Base-by-base conservation (phyloP, 1,140 invertebrate genomes). In the Anastatus disparis region DNA sequence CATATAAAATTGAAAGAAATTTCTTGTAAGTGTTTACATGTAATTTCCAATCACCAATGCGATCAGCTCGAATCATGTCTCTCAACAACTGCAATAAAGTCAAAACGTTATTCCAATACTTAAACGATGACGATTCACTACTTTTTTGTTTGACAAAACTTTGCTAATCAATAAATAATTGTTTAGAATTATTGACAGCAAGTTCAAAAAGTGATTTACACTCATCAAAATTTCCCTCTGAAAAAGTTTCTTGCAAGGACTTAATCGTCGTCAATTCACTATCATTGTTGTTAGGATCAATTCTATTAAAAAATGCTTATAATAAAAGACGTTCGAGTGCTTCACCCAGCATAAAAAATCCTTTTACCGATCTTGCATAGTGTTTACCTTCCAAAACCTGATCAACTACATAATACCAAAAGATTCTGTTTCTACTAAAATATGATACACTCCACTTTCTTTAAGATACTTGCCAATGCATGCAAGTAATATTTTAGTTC, bases 41-140 rank as follows among this genome's bases (percentile, higher is more conserved):
- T 46, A 70, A 53, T 35, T 72, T 15, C 70, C 70, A 75, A 27
- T 75, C 38, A 7, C 70, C 63, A 48, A 42, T 29, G 0, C 62
- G 59, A 70, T 75, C 66, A 7, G 31, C 53, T 38, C 62, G 56
- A 58, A 72, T 59, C 13, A 61, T 52, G 61, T 74, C 38, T 13
- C 44, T 17, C 13, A 69, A 2, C 8, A 59, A 24, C 22, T 59
- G 53, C 4, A 12, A 10, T 9, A 69, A 31, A 15, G 6, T 46
- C n/a, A 59, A 38, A 26, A 69, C 2, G n/a, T 48, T 59, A 38
- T 15, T 50, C 24, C 55, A 31, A 35, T 50, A 61, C 20, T 38
- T 27, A 50, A 69, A 69, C 13, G 38, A 8, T 2, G 20, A 17
- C 13, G 56, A 59, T 42, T 59, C 38, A 26, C 44, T 24, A 6